Percentiles rank a stretch among this genome's conserved stretches.
Conservation (phyloP, 2,797 vertebrate species). For the Staurois parvus region DNA sequence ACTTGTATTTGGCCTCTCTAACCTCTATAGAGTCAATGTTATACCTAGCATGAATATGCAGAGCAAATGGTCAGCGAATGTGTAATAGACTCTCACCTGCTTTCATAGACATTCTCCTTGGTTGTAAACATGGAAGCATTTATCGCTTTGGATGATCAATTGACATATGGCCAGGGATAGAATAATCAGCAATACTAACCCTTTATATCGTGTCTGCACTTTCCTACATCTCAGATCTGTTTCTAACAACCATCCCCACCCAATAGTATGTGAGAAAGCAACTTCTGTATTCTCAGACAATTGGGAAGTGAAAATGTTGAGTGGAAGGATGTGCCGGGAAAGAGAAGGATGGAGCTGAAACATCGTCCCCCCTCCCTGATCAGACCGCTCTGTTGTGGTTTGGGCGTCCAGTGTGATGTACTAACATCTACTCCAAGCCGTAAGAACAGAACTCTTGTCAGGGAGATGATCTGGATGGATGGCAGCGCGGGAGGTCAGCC, state of each 20-base stretch:
- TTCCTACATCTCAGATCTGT: background rate
- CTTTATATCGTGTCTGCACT: too few species aligned
- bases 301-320: slow-evolving; percentile 37
- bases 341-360: background rate
- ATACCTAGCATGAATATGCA: too few species aligned
- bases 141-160: too few species aligned
- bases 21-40: too few species aligned
- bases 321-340: background rate
- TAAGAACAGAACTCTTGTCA: background rate
- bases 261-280: background rate
- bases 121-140: too few species aligned
- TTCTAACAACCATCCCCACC: background rate
- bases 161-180: too few species aligned
- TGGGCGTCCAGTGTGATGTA: background rate
- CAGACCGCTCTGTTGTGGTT: background rate
- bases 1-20: too few species aligned
- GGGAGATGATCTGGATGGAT: background rate
- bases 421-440: background rate
- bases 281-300: background rate
- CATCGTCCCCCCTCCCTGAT: background rate
- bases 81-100: too few species aligned
- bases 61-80: too few species aligned
- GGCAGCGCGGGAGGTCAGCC: background rate
- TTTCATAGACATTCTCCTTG: too few species aligned
- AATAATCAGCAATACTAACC: too few species aligned